phyloP scores from a whole-genome alignment of 2,113 vertebrate genomes.

The Alosa alosa region DNA sequence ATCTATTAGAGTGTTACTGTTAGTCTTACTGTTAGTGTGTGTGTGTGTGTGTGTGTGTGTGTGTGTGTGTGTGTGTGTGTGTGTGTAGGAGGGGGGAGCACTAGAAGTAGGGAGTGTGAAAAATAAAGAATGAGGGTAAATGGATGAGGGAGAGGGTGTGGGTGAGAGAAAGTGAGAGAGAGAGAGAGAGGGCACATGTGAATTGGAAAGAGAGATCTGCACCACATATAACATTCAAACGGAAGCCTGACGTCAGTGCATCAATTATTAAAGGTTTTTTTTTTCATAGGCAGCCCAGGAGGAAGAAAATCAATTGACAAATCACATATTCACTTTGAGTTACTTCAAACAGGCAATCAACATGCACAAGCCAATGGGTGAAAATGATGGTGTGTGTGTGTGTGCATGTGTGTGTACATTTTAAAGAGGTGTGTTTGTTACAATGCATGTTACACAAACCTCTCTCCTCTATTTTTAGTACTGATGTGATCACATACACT shows the following conservation, averaged over 20 bases:
- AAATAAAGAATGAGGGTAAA: too few species aligned
- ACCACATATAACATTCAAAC: conserved; percentile 76
- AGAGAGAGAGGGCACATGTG: conserved; percentile 60
- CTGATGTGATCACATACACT: background rate
- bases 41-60: conserved; percentile 35
- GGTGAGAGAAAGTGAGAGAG: conserved; percentile 35
- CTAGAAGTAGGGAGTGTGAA: too few species aligned
- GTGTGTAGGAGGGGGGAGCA: conserved; percentile 18
- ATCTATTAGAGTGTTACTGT: background rate
- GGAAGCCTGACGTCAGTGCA: conserved; percentile 75
- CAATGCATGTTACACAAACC: too few species aligned
- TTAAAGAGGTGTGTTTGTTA: too few species aligned
- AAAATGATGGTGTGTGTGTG: conserved; percentile 24
- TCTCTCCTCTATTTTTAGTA: background rate
- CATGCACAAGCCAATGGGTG: conserved; percentile 53
- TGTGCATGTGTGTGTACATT: background rate
- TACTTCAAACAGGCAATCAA: conserved; percentile 65
- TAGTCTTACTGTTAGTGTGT: background rate
- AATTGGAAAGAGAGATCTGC: conserved; percentile 51
- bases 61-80: conserved; percentile 39
- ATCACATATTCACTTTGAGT: conserved; percentile 80
- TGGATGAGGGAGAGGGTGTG: background rate
- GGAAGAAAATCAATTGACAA: conserved; percentile 79
- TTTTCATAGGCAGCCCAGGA: conserved; percentile 76
- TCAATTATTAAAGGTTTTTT: conserved; percentile 81